These are phyloP conservation scores for Penaeus indicus DNA, from an alignment of 1,140 invertebrate species.

Conservation along the genomic window DNA sequence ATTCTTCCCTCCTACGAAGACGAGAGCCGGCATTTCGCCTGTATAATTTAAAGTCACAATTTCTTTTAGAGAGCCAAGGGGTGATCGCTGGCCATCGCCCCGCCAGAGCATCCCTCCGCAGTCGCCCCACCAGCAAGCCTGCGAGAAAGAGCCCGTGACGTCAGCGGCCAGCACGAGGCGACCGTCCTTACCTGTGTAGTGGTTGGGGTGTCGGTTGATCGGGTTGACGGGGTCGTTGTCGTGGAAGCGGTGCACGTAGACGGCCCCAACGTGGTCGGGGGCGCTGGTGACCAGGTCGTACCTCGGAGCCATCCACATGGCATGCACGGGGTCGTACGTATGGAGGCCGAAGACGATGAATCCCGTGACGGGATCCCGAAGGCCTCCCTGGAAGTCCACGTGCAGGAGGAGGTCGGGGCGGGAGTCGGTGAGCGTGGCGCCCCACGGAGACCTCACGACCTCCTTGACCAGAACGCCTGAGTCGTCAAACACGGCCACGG, in stretches of 20 bases:
- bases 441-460: conserved; percentile 90
- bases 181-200: conserved; percentile 61
- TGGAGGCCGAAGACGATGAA: conserved; percentile 86
- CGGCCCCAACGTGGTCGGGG: conserved; percentile 85
- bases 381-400: conserved; percentile 92
- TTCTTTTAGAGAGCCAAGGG: too few species aligned
- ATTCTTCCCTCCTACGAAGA: too few species aligned
- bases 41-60: too few species aligned
- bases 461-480: conserved; percentile 93
- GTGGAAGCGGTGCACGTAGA: conserved; percentile 91
- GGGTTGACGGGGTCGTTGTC: conserved; percentile 92
- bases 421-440: conserved; percentile 87
- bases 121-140: too few species aligned
- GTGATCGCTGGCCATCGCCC: too few species aligned
- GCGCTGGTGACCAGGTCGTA: conserved; percentile 88
- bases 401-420: conserved; percentile 92
- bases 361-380: conserved; percentile 87
- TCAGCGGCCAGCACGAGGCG: too few species aligned
- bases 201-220: conserved; percentile 32
- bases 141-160: too few species aligned
- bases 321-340: conserved; percentile 91
- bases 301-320: conserved; percentile 94
- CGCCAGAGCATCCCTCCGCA: too few species aligned
- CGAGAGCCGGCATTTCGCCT: too few species aligned
- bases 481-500: conserved; percentile 89